A percentile compares a stretch with the other conserved stretches of the same genome.
phyloP scores from a whole-genome alignment of 2,888 invertebrate species.

The Harpalus rufipes region DNA sequence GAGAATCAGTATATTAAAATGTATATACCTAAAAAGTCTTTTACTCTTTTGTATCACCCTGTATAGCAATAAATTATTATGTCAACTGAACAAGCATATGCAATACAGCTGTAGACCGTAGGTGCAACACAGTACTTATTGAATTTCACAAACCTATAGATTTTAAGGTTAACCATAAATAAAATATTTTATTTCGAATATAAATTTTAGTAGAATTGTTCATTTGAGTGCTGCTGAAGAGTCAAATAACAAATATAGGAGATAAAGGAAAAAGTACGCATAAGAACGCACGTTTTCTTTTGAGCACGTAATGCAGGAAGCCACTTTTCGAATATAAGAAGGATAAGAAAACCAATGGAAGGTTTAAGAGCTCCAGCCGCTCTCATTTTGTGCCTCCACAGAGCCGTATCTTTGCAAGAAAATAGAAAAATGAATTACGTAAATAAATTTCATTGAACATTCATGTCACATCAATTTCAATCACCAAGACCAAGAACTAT shows the following conservation, averaged over 20 bases:
- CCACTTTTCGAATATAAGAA: conserved; percentile 44
- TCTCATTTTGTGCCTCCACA: conserved; percentile 23
- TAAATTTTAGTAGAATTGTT: not conserved
- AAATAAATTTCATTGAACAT: conserved; percentile 28
- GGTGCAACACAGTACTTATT: too few relatives aligned
- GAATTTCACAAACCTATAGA: too few relatives aligned
- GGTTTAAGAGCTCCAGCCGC: conserved; percentile 1
- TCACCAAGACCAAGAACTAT: not conserved
- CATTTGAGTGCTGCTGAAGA: not conserved
- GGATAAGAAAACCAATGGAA: conserved; percentile 46
- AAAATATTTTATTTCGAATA: too few relatives aligned
- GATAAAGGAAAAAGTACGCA: not conserved
- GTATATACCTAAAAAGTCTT: too few relatives aligned
- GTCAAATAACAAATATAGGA: conserved; percentile 2
- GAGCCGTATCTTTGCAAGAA: conserved; percentile 26
- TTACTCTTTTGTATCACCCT: too few relatives aligned
- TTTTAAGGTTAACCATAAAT: too few relatives aligned
- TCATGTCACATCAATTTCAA: conserved; percentile 40
- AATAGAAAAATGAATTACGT: conserved; percentile 23
- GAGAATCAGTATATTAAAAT: too few relatives aligned
- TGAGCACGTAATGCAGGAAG: conserved; percentile 35
- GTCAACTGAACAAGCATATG: too few relatives aligned
- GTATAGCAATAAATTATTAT: too few relatives aligned
- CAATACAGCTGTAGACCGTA: too few relatives aligned
- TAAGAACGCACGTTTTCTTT: conserved; percentile 47